phyloP scores from a whole-genome alignment of 2,113 vertebrate genomes.

The Narcine bancroftii region DNA sequence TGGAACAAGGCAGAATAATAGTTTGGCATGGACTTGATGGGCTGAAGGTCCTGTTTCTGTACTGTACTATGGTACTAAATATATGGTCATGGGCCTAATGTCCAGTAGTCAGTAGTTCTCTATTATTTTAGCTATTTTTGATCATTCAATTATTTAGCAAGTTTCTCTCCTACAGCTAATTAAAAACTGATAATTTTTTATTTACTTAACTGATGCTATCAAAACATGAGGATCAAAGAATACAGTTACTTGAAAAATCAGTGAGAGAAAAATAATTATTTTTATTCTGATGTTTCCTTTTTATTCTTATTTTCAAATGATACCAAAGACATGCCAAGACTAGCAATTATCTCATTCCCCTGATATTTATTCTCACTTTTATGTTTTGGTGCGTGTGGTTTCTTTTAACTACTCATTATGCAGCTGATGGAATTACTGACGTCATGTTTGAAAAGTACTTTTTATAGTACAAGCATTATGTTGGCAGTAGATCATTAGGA shows the following conservation, averaged over 20 bases:
- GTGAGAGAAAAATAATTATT: not conserved
- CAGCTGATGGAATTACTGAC: conserved; percentile 24
- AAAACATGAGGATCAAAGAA: not conserved
- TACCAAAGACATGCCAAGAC: not conserved
- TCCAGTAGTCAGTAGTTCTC: not conserved
- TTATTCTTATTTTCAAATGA: not conserved
- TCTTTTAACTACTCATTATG: conserved; percentile 9
- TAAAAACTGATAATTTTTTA: not conserved
- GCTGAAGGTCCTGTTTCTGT: no score
- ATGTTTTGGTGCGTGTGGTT: not conserved
- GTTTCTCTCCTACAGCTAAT: not conserved
- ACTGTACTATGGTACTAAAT: no score
- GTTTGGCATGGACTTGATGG: no score
- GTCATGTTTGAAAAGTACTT: not conserved
- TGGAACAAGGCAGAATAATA: no score
- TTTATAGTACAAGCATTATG: conserved; percentile 24
- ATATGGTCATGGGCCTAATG: no score
- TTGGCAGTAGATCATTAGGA: conserved; percentile 1
- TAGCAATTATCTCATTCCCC: not conserved
- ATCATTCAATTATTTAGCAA: not conserved
- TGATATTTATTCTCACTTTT: not conserved
- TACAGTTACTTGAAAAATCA: not conserved
- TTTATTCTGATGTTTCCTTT: not conserved
- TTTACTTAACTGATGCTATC: not conserved
- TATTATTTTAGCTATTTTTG: not conserved